phyloP scores from a whole-genome alignment of 2,888 invertebrate species.

The Dasysyrphus albostriatus region DNA sequence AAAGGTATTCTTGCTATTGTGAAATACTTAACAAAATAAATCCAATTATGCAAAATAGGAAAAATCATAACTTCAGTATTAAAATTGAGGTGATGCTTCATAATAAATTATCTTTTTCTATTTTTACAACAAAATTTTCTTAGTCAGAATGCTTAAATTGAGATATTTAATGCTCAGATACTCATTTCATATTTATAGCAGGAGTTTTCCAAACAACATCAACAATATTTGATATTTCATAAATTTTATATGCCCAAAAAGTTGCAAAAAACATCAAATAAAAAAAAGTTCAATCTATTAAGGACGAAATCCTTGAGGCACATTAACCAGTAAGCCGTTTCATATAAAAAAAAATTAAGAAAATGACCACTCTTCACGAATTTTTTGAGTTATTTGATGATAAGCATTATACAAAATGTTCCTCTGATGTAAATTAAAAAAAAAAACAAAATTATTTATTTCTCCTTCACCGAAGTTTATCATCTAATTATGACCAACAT shows the following conservation, averaged over 20 bases:
- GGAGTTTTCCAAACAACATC: background rate
- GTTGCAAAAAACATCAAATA: background rate
- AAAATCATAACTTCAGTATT: background rate
- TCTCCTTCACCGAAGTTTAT: background rate
- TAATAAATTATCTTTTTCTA: background rate
- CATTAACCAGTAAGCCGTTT: slow-evolving; percentile 4
- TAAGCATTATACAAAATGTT: background rate
- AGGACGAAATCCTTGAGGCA: background rate
- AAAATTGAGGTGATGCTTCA: background rate
- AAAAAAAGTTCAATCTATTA: background rate
- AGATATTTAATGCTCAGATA: background rate
- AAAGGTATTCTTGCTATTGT: no score
- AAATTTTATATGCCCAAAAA: background rate
- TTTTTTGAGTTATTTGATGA: background rate
- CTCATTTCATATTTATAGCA: background rate
- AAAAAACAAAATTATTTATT: background rate
- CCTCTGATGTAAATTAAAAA: background rate
- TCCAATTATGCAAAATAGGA: no score
- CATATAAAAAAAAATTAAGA: background rate
- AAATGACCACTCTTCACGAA: background rate
- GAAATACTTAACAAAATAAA: no score
- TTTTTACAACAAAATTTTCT: background rate
- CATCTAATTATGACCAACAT: slow-evolving; percentile 55
- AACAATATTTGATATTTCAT: background rate
- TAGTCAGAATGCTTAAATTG: background rate